Conservation (phyloP, 2,113 vertebrate genomes). For the Cacatua alba region DNA sequence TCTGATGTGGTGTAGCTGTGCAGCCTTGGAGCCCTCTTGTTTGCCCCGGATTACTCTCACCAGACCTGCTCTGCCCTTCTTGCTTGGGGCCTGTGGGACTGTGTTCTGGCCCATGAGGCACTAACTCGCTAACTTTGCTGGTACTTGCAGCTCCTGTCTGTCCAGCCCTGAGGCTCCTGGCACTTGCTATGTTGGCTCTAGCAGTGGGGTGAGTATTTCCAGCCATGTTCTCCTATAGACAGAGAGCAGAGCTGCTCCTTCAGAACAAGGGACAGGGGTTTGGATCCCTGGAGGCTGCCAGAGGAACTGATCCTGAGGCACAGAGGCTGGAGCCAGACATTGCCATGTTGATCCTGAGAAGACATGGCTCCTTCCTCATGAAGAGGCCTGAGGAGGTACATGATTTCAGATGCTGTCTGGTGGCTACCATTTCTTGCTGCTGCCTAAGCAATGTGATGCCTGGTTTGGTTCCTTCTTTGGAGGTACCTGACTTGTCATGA, state of each 20-base stretch:
- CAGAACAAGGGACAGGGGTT: not conserved
- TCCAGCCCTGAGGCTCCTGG: not conserved
- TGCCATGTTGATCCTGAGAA: not conserved
- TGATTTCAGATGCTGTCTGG: not conserved
- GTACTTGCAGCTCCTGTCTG: rapidly evolving
- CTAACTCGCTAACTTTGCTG: not conserved
- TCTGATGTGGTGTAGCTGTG: not conserved
- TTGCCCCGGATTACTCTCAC: not conserved
- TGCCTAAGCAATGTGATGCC: not conserved
- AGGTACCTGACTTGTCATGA: not conserved
- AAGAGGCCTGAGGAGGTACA: not conserved
- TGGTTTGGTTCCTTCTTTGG: not conserved
- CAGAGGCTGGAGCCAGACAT: not conserved
- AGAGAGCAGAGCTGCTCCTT: not conserved
- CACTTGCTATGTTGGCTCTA: not conserved
- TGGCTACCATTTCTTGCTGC: not conserved
- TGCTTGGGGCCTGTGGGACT: not conserved
- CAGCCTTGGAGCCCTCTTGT: not conserved
- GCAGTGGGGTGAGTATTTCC: not conserved
- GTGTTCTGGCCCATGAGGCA: not conserved
- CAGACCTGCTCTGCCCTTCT: not conserved
- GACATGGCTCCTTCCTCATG: not conserved
- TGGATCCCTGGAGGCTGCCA: not conserved
- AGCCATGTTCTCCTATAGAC: not conserved
- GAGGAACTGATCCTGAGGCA: not conserved